Percentiles rank a stretch among this genome's conserved stretches.
Conservation (phyloP, 2,797 vertebrate genomes). For the Sternotherus odoratus region DNA sequence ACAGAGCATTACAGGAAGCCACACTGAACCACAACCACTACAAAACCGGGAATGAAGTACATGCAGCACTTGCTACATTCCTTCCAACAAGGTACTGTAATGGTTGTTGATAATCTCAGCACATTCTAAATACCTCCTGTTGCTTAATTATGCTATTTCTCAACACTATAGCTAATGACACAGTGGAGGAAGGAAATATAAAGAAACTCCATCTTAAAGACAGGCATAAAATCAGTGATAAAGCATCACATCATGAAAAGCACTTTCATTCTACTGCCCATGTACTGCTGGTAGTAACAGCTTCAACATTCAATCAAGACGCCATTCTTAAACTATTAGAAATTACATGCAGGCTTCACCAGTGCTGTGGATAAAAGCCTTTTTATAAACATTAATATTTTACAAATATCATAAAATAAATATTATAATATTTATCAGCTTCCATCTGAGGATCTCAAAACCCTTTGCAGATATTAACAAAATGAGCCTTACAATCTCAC, state of each 20-base stretch:
- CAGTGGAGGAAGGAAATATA: not conserved
- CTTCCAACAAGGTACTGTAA: not conserved
- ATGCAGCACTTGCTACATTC: rapidly evolving
- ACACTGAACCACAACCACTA: not conserved
- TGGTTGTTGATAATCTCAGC: not conserved
- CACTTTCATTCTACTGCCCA: rapidly evolving
- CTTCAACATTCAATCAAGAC: not conserved
- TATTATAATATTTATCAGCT: not conserved
- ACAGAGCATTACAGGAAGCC: not conserved
- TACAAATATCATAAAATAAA: not conserved
- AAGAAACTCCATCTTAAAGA: not conserved
- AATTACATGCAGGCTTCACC: not conserved
- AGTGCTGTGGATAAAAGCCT: not conserved
- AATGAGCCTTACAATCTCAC: not conserved
- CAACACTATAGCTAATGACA: not conserved
- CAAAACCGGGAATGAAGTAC: not conserved
- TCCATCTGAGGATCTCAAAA: not conserved
- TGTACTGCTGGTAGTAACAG: rapidly evolving
- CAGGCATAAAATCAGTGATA: not conserved
- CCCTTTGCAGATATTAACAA: not conserved
- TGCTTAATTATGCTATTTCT: not conserved
- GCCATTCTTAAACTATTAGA: not conserved
- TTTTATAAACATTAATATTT: not conserved
- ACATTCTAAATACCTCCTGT: not conserved
- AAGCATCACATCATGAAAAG: not conserved